A percentile compares a stretch with the other conserved stretches of the same genome.
phyloP scores from a whole-genome alignment of 2,113 vertebrate species.

The Pelmatolapia mariae region DNA sequence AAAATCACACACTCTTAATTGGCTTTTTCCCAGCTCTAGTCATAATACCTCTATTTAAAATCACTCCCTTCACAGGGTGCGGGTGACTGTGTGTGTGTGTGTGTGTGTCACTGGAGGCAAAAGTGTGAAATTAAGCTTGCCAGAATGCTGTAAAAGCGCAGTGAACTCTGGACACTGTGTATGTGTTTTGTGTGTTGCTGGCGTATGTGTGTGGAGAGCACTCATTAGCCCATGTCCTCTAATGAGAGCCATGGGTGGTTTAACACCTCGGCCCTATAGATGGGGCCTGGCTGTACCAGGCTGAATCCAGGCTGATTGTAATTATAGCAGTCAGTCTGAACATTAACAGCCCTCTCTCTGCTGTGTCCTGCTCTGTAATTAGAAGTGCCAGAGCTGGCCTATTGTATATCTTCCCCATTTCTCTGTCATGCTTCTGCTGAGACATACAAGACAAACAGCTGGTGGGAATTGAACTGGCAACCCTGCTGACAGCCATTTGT shows the following conservation, averaged over 20 bases:
- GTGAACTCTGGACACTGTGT: constrained; percentile 18
- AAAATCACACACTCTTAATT: constrained; percentile 65
- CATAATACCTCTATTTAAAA: constrained; percentile 59
- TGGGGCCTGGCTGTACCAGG: constrained; percentile 31
- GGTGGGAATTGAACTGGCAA: constrained; percentile 47
- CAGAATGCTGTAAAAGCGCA: constrained; percentile 52
- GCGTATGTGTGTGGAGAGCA: constrained; percentile 35
- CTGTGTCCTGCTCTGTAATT: constrained; percentile 53
- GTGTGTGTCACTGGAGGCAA: constrained; percentile 44
- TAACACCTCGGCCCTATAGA: constrained; percentile 51
- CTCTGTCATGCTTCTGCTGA: not conserved
- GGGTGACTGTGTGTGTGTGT: not conserved
- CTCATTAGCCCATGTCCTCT: constrained; percentile 60
- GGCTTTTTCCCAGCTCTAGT: constrained; percentile 52
- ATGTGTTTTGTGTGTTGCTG: constrained; percentile 12
- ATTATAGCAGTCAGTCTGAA: constrained; percentile 55
- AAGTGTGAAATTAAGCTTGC: constrained; percentile 60
- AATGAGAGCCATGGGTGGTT: constrained; percentile 66
- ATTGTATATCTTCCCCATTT: constrained; percentile 24
- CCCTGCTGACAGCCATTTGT: constrained; percentile 15
- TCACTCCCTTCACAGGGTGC: constrained; percentile 18
- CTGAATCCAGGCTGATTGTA: constrained; percentile 55
- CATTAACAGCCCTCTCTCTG: constrained; percentile 20
- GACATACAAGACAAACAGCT: constrained; percentile 32
- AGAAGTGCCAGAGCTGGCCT: constrained; percentile 55